These are phyloP conservation scores for Hypselothyrea guttata DNA, from an alignment of 2,888 invertebrate species.

Conservation along the genomic window DNA sequence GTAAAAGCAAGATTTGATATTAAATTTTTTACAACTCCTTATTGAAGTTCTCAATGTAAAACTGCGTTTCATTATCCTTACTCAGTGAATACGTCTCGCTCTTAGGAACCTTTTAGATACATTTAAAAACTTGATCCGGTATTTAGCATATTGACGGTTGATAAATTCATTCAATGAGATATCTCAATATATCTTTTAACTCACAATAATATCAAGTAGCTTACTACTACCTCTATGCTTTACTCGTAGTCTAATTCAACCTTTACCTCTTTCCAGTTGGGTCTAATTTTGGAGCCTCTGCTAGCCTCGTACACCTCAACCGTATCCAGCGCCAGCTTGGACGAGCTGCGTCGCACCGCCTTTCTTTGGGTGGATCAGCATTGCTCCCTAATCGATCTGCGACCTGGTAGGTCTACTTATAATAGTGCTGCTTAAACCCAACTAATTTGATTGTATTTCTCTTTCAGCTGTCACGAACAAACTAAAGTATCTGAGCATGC, in stretches of 20 bases:
- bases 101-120: no score
- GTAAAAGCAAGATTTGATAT: no score
- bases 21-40: no score
- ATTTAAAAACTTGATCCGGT: no score
- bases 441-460: conserved; percentile 23
- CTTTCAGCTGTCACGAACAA: conserved; percentile 94
- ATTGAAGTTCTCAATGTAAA: no score
- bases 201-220: no score
- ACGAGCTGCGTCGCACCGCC: conserved; percentile 95
- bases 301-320: conserved; percentile 95
- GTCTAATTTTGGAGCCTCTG: conserved; percentile 93
- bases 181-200: no score
- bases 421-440: neutral
- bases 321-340: conserved; percentile 94
- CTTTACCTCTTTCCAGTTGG: conserved; percentile 86
- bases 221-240: no score
- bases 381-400: conserved; percentile 95
- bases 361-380: conserved; percentile 98
- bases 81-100: no score
- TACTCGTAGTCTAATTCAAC: neutral
- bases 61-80: no score
- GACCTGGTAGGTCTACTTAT: conserved; percentile 88
- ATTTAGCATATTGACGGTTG: no score
- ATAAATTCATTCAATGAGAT: no score
- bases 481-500: conserved; percentile 93